Conservation (phyloP, 2,888 invertebrate species). For the Aporophyla lueneburgensis region DNA sequence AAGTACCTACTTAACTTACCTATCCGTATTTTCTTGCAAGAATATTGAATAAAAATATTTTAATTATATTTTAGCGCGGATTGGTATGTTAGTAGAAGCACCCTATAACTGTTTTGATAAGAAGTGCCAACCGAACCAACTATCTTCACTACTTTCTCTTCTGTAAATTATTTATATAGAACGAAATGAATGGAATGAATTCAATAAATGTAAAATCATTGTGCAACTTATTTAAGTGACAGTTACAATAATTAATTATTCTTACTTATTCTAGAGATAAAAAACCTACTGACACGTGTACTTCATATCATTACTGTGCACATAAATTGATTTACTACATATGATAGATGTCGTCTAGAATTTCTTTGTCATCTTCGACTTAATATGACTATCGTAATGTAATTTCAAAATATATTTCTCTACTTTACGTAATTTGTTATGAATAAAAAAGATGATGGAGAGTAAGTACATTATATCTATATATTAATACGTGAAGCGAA, state of each 20-base stretch:
- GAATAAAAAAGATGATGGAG: not conserved
- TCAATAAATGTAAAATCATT: slow-evolving; percentile 1
- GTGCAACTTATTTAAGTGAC: slow-evolving; percentile 6
- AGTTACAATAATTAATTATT: slow-evolving; percentile 8
- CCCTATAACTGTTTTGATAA: not conserved
- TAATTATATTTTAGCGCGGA: not conserved
- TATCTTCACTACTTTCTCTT: not conserved
- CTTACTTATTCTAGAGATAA: too few relatives aligned
- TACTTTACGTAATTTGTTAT: slow-evolving; percentile 30
- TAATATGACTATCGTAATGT: slow-evolving; percentile 14
- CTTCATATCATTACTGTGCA: slow-evolving; percentile 17
- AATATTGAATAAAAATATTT: not conserved
- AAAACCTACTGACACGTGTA: slow-evolving; percentile 20
- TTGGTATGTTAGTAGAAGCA: too few relatives aligned
- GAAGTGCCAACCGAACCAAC: not conserved
- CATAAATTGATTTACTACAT: slow-evolving; percentile 53
- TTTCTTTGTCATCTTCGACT: slow-evolving; percentile 46
- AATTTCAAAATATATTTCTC: slow-evolving; percentile 30
- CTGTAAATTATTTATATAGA: not conserved
- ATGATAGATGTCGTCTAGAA: slow-evolving; percentile 44
- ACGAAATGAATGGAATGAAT: not conserved
- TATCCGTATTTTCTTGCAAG: not conserved
- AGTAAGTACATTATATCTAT: too few relatives aligned
- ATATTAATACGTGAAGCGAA: too few relatives aligned
- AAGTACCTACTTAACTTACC: not conserved